phyloP scores from a whole-genome alignment of 2,888 invertebrate genomes.

The Hirtodrosophila confusa region DNA sequence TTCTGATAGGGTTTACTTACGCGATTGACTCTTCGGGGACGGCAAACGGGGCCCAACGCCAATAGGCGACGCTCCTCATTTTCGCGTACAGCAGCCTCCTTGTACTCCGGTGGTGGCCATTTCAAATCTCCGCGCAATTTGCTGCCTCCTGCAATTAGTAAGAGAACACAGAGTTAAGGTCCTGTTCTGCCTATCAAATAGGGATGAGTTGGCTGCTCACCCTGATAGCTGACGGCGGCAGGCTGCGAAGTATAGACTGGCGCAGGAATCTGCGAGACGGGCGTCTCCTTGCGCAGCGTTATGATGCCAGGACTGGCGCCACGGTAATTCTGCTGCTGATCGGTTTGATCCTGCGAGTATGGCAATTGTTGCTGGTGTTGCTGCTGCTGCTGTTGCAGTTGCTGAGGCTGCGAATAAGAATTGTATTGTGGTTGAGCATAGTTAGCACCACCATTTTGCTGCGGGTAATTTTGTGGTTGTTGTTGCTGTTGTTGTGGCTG shows the following conservation, averaged over 20 bases:
- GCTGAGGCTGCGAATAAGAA: constrained; percentile 84
- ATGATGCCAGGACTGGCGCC: constrained; percentile 85
- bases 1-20: constrained; percentile 62
- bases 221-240: constrained; percentile 89
- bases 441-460: constrained; percentile 76
- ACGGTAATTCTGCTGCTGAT: constrained; percentile 75
- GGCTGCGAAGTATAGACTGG: constrained; percentile 92
- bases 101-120: constrained; percentile 93
- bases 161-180: neutral
- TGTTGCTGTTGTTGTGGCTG: constrained; percentile 68
- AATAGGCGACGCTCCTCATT: constrained; percentile 89
- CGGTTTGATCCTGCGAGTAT: constrained; percentile 78
- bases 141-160: constrained; percentile 87
- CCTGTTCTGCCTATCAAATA: neutral
- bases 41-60: constrained; percentile 90
- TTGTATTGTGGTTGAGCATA: constrained; percentile 82
- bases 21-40: constrained; percentile 88
- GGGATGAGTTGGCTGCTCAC: constrained; percentile 81
- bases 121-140: constrained; percentile 94
- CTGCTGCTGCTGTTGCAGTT: constrained; percentile 34
- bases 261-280: constrained; percentile 90
- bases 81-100: constrained; percentile 89
- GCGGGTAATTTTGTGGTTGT: constrained; percentile 75
- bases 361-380: constrained; percentile 35
- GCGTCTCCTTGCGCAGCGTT: constrained; percentile 88